phyloP scores from a whole-genome alignment of 2,888 invertebrate genomes.

The Lottia scabra region DNA sequence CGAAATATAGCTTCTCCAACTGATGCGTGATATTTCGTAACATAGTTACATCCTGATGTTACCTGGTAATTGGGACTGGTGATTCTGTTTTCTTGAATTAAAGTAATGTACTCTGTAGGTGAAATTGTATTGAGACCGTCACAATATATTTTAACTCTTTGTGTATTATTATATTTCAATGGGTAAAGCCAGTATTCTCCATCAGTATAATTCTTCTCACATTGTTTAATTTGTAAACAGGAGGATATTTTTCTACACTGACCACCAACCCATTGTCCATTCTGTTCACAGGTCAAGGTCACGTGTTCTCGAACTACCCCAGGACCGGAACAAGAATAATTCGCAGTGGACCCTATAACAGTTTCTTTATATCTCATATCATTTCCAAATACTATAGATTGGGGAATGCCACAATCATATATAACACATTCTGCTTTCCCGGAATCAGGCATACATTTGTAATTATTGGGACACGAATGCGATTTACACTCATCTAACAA shows the following conservation, averaged over 20 bases:
- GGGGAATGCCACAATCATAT: background rate
- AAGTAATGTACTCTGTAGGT: background rate
- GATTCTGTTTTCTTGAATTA: background rate
- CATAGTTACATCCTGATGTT: background rate
- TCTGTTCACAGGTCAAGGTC: background rate
- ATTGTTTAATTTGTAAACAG: background rate
- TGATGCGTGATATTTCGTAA: background rate
- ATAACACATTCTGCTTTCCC: background rate
- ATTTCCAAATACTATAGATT: background rate
- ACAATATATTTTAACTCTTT: background rate
- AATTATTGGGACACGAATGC: background rate
- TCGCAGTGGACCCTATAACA: background rate
- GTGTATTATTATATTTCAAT: background rate
- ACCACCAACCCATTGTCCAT: background rate
- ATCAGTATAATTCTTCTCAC: background rate
- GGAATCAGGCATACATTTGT: background rate
- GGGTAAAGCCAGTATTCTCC: background rate
- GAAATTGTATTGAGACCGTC: background rate
- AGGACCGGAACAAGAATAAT: background rate
- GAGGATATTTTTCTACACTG: background rate
- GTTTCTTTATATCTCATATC: background rate
- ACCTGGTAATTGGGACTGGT: background rate
- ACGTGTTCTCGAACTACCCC: background rate
- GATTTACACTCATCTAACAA: background rate
- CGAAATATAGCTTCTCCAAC: background rate